Evolutionary conservation across 1,140 invertebrate species (phyloP), one percentile per base, ranked within the genome.

Genomic region (Parasteatoda tepidariorum): DNA sequence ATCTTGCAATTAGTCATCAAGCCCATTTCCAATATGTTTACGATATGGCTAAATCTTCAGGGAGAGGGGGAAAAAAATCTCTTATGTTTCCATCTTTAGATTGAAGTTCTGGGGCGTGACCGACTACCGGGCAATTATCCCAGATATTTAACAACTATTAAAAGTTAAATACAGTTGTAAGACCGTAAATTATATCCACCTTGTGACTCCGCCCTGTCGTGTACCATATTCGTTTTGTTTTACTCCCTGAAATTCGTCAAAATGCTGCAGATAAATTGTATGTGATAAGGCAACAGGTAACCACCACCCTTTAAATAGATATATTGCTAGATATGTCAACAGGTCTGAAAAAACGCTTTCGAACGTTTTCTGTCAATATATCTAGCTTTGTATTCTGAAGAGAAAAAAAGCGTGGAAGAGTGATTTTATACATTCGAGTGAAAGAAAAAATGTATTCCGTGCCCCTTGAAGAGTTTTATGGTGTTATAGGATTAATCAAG

Each of bases 71-170:
- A 48, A 48, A 48, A 48, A 48, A 59, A 2, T 59, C 5, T 2
- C 2, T 9, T 26, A 59, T 59, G 24, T 59, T 59, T 22, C 57
- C 9, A 13, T 59, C n/a, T 59, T 6, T 22, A 22, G 18, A 59
- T 15, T 26, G 5, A n/a, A 59, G 57, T 26, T 59, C 24, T 38
- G 15, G 59, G 73, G 73, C 73, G 73, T 76, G 55, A 18, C 34
- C 33, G 2, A 76, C 59, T 64, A 64, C 57, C 15, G 59, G 22
- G 59, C 73, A 76, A 76, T 76, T 76, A 76, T 76, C 73, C 61
- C 57, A 76, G 73, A 76, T 64, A 76, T 76, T 76, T 76, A 76
- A 61, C 73, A 76, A 64, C 73, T 76, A 76, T 76, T 76, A 76
- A 76, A 76, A 76, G 59, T 64, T 76, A 76, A 76, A 76, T 64